Percentiles rank a stretch among this genome's conserved stretches.
phyloP scores from a whole-genome alignment of 2,113 vertebrate genomes.

The Mirza zaza region DNA sequence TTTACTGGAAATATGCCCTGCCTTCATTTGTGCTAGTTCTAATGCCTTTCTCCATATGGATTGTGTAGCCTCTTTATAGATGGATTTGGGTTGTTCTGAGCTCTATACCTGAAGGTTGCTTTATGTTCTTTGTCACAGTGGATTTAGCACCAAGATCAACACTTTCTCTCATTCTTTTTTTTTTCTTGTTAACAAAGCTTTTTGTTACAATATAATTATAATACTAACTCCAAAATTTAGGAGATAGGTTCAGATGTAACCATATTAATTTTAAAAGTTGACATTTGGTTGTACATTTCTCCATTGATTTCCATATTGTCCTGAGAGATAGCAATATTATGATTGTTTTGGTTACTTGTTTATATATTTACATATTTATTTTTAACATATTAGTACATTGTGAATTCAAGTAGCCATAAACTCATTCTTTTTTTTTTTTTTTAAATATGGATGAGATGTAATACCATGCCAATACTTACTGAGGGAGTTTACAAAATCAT shows the following conservation, averaged over 20 bases:
- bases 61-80: not conserved
- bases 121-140: slow-evolving; percentile 21
- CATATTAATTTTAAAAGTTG: slow-evolving; percentile 19
- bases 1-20: slow-evolving; percentile 12
- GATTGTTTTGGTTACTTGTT: not conserved
- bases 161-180: not conserved
- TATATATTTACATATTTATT: not conserved
- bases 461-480: not conserved
- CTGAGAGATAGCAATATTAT: not conserved
- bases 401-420: not conserved
- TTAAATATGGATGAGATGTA: not conserved
- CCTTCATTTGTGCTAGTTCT: not conserved
- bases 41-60: not conserved
- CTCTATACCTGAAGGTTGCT: not conserved
- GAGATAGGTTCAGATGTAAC: not conserved
- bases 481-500: not conserved
- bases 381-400: not conserved
- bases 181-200: not conserved
- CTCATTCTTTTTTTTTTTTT: not conserved
- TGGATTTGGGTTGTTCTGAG: not conserved
- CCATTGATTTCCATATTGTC: not conserved
- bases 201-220: not conserved
- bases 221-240: slow-evolving; percentile 16
- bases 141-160: slow-evolving; percentile 7
- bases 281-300: slow-evolving; percentile 9